A percentile compares a stretch with the other conserved stretches of the same genome.
Conservation (phyloP, 2,888 invertebrate species). For the Ditula angustiorana region DNA sequence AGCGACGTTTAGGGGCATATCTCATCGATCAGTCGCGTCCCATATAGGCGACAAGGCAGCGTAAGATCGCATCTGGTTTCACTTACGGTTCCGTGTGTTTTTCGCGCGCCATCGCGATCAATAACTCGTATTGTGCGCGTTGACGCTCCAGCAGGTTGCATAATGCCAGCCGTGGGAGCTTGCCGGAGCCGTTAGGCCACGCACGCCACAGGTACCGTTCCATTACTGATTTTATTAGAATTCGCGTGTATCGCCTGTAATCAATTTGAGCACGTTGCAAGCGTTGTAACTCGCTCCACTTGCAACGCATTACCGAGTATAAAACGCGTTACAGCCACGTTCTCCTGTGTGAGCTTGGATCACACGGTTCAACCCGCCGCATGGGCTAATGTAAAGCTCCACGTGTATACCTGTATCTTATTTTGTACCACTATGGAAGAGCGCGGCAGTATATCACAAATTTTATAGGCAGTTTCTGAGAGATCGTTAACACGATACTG, state of each 20-base stretch:
- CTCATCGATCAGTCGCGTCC: constrained; percentile 35
- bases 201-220: constrained; percentile 83
- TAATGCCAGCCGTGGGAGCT: constrained; percentile 82
- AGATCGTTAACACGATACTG: constrained; percentile 2
- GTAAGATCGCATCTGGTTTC: constrained; percentile 54
- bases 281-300: constrained; percentile 72
- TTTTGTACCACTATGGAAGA: constrained; percentile 58
- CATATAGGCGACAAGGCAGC: constrained; percentile 16
- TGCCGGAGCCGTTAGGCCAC: constrained; percentile 78
- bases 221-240: constrained; percentile 83
- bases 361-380: constrained; percentile 58
- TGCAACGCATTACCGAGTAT: constrained; percentile 70
- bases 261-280: constrained; percentile 73
- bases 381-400: constrained; percentile 59
- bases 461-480: constrained; percentile 48
- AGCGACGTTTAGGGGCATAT: constrained; percentile 14
- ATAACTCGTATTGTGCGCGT: constrained; percentile 67
- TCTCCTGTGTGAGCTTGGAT: constrained; percentile 59
- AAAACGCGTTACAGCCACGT: constrained; percentile 62
- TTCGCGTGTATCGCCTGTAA: constrained; percentile 80
- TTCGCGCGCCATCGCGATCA: constrained; percentile 65
- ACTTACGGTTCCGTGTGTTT: constrained; percentile 69
- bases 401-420: constrained; percentile 57
- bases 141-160: constrained; percentile 70
- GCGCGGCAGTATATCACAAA: constrained; percentile 60